Evolutionary conservation across 2,113 vertebrate genomes (phyloP).

Genomic region (Tetrax tetrax): DNA sequence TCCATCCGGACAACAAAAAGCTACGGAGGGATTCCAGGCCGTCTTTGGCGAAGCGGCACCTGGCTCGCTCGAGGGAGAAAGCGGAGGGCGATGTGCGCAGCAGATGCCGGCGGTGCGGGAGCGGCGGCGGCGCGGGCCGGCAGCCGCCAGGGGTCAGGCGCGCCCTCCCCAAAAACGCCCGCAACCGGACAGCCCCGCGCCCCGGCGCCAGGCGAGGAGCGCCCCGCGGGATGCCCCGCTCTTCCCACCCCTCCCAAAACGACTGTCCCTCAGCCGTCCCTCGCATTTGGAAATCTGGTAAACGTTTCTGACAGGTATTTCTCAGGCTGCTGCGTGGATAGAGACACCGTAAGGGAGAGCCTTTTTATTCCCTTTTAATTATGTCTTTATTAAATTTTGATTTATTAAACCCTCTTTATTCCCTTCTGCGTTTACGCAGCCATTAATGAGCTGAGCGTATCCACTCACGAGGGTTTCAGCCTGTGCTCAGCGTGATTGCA

Average conservation of each 20-base stretch:
- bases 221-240: too few relatives aligned
- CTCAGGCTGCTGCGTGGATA: too few relatives aligned
- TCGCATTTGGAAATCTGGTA: accelerated
- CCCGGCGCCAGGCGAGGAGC: too few relatives aligned
- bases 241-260: too few relatives aligned
- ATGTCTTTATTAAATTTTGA: too few relatives aligned
- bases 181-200: too few relatives aligned
- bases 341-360: accelerated
- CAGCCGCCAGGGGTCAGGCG: slow-evolving; percentile 62
- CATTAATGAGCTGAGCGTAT: not conserved
- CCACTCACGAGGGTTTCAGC: accelerated
- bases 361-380: too few relatives aligned
- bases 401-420: too few relatives aligned
- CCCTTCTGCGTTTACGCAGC: accelerated
- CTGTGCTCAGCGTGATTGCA: not conserved
- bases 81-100: too few relatives aligned
- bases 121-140: not conserved
- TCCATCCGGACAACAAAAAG: not conserved
- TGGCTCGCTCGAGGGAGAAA: accelerated
- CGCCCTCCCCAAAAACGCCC: not conserved
- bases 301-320: accelerated
- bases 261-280: too few relatives aligned
- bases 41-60: accelerated
- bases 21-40: not conserved
- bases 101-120: too few relatives aligned